Evolutionary conservation across 2,113 vertebrate species (phyloP).

Genomic region (Chloropsis hardwickii): DNA sequence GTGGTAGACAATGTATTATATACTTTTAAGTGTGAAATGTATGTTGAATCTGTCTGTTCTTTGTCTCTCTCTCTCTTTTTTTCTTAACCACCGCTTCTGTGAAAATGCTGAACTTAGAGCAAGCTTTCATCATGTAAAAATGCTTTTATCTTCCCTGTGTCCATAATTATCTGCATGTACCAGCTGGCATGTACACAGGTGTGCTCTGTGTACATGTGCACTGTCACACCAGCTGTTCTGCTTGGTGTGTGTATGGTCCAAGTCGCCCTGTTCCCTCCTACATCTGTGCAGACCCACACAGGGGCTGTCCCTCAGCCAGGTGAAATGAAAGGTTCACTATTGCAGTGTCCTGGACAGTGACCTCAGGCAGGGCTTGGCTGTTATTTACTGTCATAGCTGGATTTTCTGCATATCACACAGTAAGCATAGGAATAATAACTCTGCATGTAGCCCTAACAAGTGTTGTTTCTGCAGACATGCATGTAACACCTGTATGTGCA

Average conservation of each 20-base stretch:
- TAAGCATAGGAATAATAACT: not conserved
- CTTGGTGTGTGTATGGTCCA: not conserved
- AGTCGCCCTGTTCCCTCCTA: not conserved
- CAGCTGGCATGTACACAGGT: not conserved
- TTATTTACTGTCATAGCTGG: not conserved
- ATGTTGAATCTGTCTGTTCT: not conserved
- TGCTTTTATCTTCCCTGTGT: not conserved
- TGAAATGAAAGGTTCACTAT: not conserved
- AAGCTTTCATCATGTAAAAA: not conserved
- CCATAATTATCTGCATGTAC: not conserved
- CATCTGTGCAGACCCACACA: not conserved
- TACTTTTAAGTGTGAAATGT: not conserved
- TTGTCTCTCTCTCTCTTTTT: not conserved
- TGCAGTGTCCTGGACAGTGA: not conserved
- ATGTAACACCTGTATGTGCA: not conserved
- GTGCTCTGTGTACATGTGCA: not conserved
- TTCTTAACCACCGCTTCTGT: not conserved
- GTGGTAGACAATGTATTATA: not conserved
- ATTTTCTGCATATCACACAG: not conserved
- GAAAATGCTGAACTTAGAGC: conserved; percentile 3
- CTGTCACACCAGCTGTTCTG: not conserved
- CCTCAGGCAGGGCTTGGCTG: not conserved
- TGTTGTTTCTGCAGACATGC: not conserved
- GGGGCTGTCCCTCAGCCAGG: not conserved
- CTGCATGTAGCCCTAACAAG: not conserved